Percentiles rank a stretch among this genome's conserved stretches.
These are phyloP conservation scores for Drosophila anomalata DNA, from an alignment of 2,888 invertebrate species.

Conservation along the genomic window DNA sequence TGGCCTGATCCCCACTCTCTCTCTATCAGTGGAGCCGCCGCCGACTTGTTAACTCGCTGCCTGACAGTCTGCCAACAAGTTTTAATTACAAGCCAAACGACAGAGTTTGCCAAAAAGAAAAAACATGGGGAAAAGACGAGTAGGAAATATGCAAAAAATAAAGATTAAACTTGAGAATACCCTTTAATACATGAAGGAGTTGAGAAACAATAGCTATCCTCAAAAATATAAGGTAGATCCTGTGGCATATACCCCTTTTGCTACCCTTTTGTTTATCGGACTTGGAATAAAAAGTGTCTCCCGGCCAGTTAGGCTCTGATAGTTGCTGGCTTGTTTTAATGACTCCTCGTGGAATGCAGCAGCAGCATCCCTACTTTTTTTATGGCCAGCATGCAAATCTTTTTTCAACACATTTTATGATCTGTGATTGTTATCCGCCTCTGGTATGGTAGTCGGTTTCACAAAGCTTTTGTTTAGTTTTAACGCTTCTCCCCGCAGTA, in stretches of 20 bases:
- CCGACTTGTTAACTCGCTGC: slow-evolving; percentile 78
- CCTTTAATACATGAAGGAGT: not conserved
- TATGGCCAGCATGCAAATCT: slow-evolving; percentile 47
- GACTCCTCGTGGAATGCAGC: slow-evolving; percentile 48
- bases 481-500: slow-evolving; percentile 15
- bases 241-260: not conserved
- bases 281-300: slow-evolving; percentile 48
- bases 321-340: slow-evolving; percentile 68
- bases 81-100: slow-evolving; percentile 68
- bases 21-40: slow-evolving; percentile 65
- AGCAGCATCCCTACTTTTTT: slow-evolving; percentile 28
- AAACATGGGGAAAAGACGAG: slow-evolving; percentile 23
- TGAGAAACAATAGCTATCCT: not conserved
- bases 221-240: not conserved
- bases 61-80: slow-evolving; percentile 79
- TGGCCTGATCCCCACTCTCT: slow-evolving; percentile 6
- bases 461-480: slow-evolving; percentile 39
- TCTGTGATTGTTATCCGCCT: slow-evolving; percentile 59
- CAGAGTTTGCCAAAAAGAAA: slow-evolving; percentile 22
- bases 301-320: slow-evolving; percentile 69
- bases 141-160: not conserved
- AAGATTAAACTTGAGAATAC: not conserved
- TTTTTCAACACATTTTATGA: slow-evolving; percentile 61
- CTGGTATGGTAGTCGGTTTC: slow-evolving; percentile 39
- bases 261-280: slow-evolving; percentile 27